A percentile compares a stretch with the other conserved stretches of the same genome.
Conservation (phyloP, 1,140 invertebrate species). For the Galleria mellonella region DNA sequence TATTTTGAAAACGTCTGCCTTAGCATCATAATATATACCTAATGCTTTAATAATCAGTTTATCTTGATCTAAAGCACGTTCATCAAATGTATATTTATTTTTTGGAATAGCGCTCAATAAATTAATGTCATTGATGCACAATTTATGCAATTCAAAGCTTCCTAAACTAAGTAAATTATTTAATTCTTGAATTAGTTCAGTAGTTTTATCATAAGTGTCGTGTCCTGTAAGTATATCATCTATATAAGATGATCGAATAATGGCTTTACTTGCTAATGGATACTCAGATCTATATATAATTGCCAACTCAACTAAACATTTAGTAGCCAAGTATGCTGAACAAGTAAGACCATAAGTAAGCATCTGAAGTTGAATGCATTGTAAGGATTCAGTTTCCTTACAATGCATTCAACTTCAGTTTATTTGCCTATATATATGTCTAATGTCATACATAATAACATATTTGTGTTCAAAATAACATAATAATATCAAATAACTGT, state of each 20-base stretch:
- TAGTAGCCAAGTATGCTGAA: constrained; percentile 17
- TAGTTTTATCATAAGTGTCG: constrained; percentile 1
- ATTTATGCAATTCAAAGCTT: constrained; percentile 13
- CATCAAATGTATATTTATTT: neutral
- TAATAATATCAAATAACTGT: constrained; percentile 5
- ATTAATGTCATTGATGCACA: constrained; percentile 5
- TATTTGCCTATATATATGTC: constrained; percentile 8
- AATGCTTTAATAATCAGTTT: constrained; percentile 5
- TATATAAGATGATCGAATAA: constrained; percentile 6
- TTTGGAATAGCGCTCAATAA: constrained; percentile 3
- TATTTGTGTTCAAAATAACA: constrained; percentile 10
- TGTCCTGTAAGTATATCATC: constrained; percentile 4
- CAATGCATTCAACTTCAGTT: constrained; percentile 5
- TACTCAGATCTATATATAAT: constrained; percentile 3
- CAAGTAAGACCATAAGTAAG: constrained; percentile 25
- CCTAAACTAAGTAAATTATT: neutral
- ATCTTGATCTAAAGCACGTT: constrained; percentile 3
- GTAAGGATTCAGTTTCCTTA: neutral
- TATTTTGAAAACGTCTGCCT: constrained; percentile 3
- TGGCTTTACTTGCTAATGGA: constrained; percentile 4
- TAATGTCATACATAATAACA: constrained; percentile 6
- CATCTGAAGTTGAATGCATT: constrained; percentile 6
- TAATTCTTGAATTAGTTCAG: constrained; percentile 1
- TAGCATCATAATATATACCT: constrained; percentile 7
- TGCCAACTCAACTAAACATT: constrained; percentile 9